Percentiles rank a stretch among this genome's conserved stretches.
Conservation (phyloP, 2,113 vertebrate species). For the Beaufortia kweichowensis region DNA sequence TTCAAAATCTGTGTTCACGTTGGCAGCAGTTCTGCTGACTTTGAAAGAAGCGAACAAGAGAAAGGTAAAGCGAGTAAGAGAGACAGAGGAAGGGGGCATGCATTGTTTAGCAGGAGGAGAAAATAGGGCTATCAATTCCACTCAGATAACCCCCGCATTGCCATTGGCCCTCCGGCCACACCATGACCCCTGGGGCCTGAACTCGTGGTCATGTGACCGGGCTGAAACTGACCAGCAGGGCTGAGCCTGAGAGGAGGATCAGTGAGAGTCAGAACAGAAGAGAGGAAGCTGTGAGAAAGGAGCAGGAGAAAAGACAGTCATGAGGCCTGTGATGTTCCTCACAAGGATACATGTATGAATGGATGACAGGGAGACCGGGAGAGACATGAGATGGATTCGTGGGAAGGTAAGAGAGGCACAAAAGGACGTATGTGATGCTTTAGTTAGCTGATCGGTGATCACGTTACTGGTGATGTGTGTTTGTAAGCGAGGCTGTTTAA, state of each 20-base stretch:
- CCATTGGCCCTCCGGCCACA: constrained; percentile 84
- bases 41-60: constrained; percentile 62
- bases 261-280: constrained; percentile 72
- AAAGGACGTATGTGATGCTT: background rate
- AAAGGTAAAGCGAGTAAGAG: constrained; percentile 28
- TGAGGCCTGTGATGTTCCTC: constrained; percentile 75
- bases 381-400: constrained; percentile 93
- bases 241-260: constrained; percentile 70
- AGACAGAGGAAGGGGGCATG: constrained; percentile 58
- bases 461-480: background rate
- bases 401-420: constrained; percentile 82
- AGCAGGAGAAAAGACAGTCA: constrained; percentile 64
- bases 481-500: background rate
- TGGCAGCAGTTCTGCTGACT: constrained; percentile 67
- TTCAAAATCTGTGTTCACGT: constrained; percentile 63
- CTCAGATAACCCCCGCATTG: constrained; percentile 86
- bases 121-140: constrained; percentile 88
- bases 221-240: constrained; percentile 88
- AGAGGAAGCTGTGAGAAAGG: constrained; percentile 49
- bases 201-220: constrained; percentile 89
- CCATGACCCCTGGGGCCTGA: constrained; percentile 91
- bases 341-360: constrained; percentile 78
- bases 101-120: constrained; percentile 77
- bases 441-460: background rate
- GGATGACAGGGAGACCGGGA: constrained; percentile 75